These are phyloP conservation scores for Odontothrips loti DNA, from an alignment of 2,888 invertebrate species.

Conservation along the genomic window DNA sequence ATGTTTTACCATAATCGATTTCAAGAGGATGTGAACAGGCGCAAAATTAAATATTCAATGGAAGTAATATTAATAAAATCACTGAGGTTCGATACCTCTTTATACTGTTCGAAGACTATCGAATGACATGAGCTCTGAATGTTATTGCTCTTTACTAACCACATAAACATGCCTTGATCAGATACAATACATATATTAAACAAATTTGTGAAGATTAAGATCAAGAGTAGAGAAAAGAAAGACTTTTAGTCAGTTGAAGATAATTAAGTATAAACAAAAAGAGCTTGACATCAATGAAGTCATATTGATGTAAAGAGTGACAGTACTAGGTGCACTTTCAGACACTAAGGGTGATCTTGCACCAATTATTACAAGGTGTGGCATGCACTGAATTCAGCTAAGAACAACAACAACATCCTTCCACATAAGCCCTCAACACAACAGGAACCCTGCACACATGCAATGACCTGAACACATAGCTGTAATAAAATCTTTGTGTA, in stretches of 20 bases:
- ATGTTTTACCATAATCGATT: too few species aligned
- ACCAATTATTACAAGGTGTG: not conserved
- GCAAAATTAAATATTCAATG: too few species aligned
- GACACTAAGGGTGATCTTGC: not conserved
- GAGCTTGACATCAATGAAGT: not conserved
- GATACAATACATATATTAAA: not conserved
- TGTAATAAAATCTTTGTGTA: constrained; percentile 37
- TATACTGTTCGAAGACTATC: too few species aligned
- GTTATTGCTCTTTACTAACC: too few species aligned
- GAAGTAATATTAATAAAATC: too few species aligned
- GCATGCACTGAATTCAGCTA: not conserved
- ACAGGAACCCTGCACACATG: not conserved
- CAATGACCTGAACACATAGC: not conserved
- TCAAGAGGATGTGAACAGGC: too few species aligned
- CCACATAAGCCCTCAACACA: not conserved
- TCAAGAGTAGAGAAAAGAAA: not conserved
- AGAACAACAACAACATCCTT: not conserved
- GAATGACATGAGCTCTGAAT: too few species aligned
- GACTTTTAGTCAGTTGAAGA: constrained; percentile 21
- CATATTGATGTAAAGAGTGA: not conserved
- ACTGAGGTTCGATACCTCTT: too few species aligned
- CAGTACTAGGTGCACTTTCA: not conserved
- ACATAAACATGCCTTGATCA: not conserved
- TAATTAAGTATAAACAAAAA: constrained; percentile 27
- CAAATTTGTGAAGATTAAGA: not conserved